Evolutionary conservation across 2,113 vertebrate genomes (phyloP).

Genomic region (Oenanthe melanoleuca): DNA sequence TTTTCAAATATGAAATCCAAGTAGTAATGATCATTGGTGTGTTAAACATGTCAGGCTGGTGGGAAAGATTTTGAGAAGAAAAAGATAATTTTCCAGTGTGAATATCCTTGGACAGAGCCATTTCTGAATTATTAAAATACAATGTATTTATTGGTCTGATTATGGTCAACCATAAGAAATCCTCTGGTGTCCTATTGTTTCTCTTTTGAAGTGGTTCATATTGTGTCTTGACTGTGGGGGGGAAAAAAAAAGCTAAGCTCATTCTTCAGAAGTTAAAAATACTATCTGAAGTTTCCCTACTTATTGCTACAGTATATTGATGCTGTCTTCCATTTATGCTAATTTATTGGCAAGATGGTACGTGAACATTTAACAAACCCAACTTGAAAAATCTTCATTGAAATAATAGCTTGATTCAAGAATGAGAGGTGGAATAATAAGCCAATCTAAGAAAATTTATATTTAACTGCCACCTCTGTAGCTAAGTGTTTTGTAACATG

Average conservation of each 20-base stretch:
- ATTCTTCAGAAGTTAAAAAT: not conserved
- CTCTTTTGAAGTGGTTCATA: not conserved
- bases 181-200: not conserved
- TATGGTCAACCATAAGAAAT: not conserved
- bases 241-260: not conserved
- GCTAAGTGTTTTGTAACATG: not conserved
- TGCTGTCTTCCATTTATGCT: not conserved
- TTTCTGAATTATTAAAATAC: not conserved
- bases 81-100: not conserved
- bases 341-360: not conserved
- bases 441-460: not conserved
- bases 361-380: not conserved
- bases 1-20: not conserved
- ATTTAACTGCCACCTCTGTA: not conserved
- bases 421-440: not conserved
- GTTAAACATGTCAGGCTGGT: not conserved
- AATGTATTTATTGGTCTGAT: not conserved
- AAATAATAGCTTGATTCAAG: not conserved
- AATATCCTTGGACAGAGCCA: not conserved
- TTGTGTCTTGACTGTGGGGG: not conserved
- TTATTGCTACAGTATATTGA: not conserved
- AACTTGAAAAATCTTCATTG: not conserved
- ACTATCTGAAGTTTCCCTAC: not conserved
- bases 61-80: not conserved
- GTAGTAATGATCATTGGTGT: not conserved